Evolutionary conservation across 2,888 invertebrate species (phyloP), one percentile per base, ranked within the genome.

Genomic region (Epistrophe eligans): DNA sequence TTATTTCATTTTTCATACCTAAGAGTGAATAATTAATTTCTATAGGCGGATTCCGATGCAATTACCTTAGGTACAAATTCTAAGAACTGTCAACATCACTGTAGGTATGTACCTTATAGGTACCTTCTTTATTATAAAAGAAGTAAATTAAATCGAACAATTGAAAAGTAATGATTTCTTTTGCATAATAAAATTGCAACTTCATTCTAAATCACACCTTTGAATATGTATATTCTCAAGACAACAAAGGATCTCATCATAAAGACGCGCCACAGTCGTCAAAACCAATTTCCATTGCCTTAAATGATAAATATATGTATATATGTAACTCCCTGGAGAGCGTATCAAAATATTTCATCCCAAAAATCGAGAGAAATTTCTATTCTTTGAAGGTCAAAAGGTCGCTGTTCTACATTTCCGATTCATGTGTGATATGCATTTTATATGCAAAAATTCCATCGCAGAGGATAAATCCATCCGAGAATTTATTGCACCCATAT

Each of bases 401-500:
- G 73, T 82, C 77, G 43, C 70, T 85, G 85, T 82, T 77, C 71
- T 64, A 82, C 77, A 82, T 77, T 71, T 70, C 73, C 77, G 70
- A 72, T 73, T 52, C 70, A 70, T 76, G 80, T 50, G 45, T 24
- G 55, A 15, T 50, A 15, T 10, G 24, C 40, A 40, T 9, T 57
- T 28, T 71, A 79, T 71, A 79, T 82, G 85, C 82, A 82, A 82
- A 87, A 82, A 87, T 87, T 79, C 79, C 87, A 66, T 73, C 24
- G 43, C 83, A 19, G 50, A 74, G 57, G 57, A 70, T 24, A n/a
- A 64, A 79, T 70, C 77, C 77, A 81, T 45, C 17, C 8, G 11
- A 66, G 76, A 72, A 87, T 87, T 82, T 87, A 83, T 87, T 79
- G 19, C 82, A n/a, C n/a, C n/a, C n/a, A n/a, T n/a, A n/a, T n/a